Evolutionary conservation across 2,113 vertebrate species (phyloP).

Genomic region (Cyprinus carpio): DNA sequence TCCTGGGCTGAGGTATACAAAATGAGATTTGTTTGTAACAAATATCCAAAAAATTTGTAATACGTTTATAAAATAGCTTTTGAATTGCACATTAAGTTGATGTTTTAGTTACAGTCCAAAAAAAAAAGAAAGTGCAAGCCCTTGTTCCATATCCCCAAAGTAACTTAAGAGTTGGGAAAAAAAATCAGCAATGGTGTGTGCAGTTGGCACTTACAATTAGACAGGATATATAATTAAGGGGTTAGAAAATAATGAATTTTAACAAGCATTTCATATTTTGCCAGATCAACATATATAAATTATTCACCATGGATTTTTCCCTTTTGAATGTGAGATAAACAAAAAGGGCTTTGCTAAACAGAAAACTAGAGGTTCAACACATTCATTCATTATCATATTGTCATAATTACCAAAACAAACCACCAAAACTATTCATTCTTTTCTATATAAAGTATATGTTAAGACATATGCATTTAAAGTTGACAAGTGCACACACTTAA

Average conservation of each 20-base stretch:
- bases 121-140: neutral
- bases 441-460: neutral
- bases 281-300: neutral
- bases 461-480: constrained; percentile 2
- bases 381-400: neutral
- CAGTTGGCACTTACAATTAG: neutral
- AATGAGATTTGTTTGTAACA: neutral
- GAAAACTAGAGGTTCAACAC: neutral
- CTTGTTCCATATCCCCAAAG: neutral
- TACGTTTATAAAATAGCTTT: neutral
- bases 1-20: neutral
- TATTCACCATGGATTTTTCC: neutral
- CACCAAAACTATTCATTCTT: constrained; percentile 5
- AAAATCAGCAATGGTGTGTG: neutral
- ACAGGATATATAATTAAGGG: neutral
- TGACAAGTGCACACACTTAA: neutral
- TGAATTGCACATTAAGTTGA: constrained; percentile 14
- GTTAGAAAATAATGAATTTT: too few species aligned
- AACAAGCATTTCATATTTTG: neutral
- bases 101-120: neutral
- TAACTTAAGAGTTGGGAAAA: neutral
- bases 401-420: neutral
- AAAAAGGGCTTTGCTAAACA: neutral
- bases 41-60: constrained; percentile 1
- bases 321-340: neutral